Conservation (phyloP, 2,113 vertebrate genomes). For the Falcunculus frontatus region DNA sequence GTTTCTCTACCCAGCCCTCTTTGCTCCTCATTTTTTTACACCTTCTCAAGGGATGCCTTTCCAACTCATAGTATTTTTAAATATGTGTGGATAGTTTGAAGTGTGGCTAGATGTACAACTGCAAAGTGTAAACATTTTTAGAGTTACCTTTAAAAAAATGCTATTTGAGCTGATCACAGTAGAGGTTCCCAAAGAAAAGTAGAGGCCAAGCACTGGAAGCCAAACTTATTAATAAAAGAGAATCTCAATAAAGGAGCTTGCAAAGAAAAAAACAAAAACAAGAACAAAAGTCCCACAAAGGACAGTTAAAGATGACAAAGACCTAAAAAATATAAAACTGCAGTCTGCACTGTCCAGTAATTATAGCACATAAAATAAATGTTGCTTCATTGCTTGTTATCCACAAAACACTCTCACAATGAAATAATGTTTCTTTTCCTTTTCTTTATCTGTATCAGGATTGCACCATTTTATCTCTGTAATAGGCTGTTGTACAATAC, state of each 20-base stretch:
- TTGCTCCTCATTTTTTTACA: neutral
- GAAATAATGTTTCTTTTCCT: conserved; percentile 23
- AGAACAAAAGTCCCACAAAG: neutral
- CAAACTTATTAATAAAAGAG: neutral
- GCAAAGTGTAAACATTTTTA: neutral
- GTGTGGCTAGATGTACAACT: neutral
- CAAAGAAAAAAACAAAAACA: neutral
- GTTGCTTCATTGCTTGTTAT: conserved; percentile 10
- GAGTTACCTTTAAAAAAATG: neutral
- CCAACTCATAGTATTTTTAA: neutral
- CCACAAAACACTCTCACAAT: neutral
- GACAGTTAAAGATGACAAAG: neutral
- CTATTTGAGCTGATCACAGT: neutral
- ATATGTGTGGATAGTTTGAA: neutral
- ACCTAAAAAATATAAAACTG: neutral
- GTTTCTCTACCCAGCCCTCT: neutral
- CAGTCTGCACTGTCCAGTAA: neutral
- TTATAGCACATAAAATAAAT: neutral
- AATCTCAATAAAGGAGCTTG: neutral
- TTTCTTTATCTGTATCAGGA: conserved; percentile 9
- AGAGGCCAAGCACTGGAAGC: neutral
- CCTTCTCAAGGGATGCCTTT: neutral
- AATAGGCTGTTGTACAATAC: conserved; percentile 8
- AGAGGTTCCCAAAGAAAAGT: neutral
- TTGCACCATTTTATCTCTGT: conserved; percentile 36